Evolutionary conservation across 2,888 invertebrate species (phyloP).

Genomic region (Helicoverpa assulta): DNA sequence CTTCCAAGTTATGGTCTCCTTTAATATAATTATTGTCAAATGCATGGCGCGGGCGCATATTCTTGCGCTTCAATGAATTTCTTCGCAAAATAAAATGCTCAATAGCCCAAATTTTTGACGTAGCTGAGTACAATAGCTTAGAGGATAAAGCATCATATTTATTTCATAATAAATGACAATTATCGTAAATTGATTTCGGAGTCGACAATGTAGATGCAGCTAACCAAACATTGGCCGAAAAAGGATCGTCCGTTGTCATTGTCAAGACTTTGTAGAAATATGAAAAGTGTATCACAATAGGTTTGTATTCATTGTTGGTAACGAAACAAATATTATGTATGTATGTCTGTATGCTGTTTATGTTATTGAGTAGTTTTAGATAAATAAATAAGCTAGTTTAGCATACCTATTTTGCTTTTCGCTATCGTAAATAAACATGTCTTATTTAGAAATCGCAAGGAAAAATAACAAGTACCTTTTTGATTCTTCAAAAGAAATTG

Average conservation of each 20-base stretch:
- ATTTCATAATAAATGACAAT: slow-evolving; percentile 91
- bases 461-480: not conserved
- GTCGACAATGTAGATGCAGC: slow-evolving; percentile 89
- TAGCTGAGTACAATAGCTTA: slow-evolving; percentile 74
- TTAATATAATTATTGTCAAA: slow-evolving; percentile 88
- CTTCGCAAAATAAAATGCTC: slow-evolving; percentile 84
- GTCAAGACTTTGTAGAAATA: slow-evolving; percentile 74
- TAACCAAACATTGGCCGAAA: slow-evolving; percentile 93
- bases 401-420: slow-evolving; percentile 36
- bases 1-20: slow-evolving; percentile 74
- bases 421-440: slow-evolving; percentile 26
- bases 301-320: slow-evolving; percentile 82
- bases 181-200: slow-evolving; percentile 89
- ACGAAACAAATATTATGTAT: slow-evolving; percentile 84
- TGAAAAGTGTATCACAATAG: slow-evolving; percentile 73
- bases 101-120: slow-evolving; percentile 78
- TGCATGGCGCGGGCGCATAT: slow-evolving; percentile 72
- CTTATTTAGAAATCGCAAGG: not conserved
- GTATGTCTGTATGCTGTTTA: slow-evolving; percentile 70
- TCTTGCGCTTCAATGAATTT: slow-evolving; percentile 78
- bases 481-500: not conserved
- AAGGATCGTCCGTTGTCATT: slow-evolving; percentile 86
- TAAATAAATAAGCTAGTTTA: slow-evolving; percentile 65
- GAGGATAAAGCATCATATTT: slow-evolving; percentile 88
- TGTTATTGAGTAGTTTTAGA: slow-evolving; percentile 65